Percentiles rank a stretch among this genome's conserved stretches.
Conservation (phyloP, 2,113 vertebrate species). For the Salvelinus namaycush region DNA sequence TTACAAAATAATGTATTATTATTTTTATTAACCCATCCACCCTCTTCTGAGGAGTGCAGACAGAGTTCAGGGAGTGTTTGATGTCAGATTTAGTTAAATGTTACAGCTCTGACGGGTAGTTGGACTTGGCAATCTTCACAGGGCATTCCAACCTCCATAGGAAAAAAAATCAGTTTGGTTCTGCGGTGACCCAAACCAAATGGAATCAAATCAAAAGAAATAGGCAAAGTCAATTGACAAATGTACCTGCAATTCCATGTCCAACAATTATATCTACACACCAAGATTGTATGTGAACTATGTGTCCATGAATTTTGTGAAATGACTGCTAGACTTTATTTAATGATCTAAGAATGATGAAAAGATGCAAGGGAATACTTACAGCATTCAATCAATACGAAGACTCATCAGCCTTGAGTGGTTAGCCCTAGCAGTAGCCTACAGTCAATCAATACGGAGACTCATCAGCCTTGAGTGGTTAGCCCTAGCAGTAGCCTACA, state of each 20-base stretch:
- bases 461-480: too few species aligned
- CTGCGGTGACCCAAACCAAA: slow-evolving; percentile 1
- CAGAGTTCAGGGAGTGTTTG: slow-evolving; percentile 6
- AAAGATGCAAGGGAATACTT: background rate
- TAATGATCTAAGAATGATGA: background rate
- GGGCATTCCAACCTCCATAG: background rate
- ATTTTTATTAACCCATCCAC: too few species aligned
- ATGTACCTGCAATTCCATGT: too few species aligned
- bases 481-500: too few species aligned
- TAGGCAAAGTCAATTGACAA: background rate
- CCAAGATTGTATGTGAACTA: slow-evolving; percentile 4
- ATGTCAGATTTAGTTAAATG: slow-evolving; percentile 14
- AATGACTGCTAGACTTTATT: background rate
- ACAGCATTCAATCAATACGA: background rate
- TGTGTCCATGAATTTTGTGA: background rate
- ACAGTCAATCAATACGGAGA: background rate
- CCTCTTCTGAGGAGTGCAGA: too few species aligned
- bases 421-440: background rate
- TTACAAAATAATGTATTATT: too few species aligned
- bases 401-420: background rate
- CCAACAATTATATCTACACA: too few species aligned
- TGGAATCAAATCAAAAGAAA: background rate
- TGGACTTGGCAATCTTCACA: background rate
- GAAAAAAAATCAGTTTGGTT: slow-evolving; percentile 4
- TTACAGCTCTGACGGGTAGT: background rate